Evolutionary conservation across 1,140 invertebrate species (phyloP), one percentile per base, ranked within the genome.

Genomic region (Nymphalis io): DNA sequence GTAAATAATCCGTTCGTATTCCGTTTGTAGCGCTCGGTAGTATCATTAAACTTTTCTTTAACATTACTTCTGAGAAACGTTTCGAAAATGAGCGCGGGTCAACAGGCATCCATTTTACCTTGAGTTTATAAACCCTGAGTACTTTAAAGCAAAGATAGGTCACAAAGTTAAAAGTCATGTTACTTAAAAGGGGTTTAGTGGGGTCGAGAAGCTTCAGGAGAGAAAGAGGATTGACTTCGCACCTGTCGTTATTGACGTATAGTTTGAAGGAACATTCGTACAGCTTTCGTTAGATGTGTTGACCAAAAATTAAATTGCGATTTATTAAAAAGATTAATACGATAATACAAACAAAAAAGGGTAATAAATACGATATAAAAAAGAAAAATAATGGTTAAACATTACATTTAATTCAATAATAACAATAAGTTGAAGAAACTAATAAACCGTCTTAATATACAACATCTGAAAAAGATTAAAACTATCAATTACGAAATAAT

Each of bases 81-180:
- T 63, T 63, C 40, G 44, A 60, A 62, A 55, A 16, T 42, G 53
- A 68, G 62, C 66, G 68, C 23, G 38, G 62, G 59, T 69, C 62
- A 64, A 73, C 39, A 70, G 63, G 57, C 66, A 68, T 72, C 66
- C 67, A 73, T 72, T 73, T 71, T 74, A 71, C 68, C 65, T 74
- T 73, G 67, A 74, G 68, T 71, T 74, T 78, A 85, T 84, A 85
- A 73, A 86, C 76, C 79, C 72, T 75, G 53, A 80, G 79, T 74
- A 82, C 81, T 88, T 85, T 83, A 88, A 90, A 89, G 83, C 83
- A 85, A 86, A 88, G 85, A 86, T 81, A 81, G 87, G 87, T 85
- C 88, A 84, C 85, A 85, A 89, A 91, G 84, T 91, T 91, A 88
- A 91, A 91, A 91, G 89, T 91, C 89, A 91, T 91, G 89, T 91